Evolutionary conservation across 2,888 invertebrate genomes (phyloP).

Genomic region (Heliconius charithonia): DNA sequence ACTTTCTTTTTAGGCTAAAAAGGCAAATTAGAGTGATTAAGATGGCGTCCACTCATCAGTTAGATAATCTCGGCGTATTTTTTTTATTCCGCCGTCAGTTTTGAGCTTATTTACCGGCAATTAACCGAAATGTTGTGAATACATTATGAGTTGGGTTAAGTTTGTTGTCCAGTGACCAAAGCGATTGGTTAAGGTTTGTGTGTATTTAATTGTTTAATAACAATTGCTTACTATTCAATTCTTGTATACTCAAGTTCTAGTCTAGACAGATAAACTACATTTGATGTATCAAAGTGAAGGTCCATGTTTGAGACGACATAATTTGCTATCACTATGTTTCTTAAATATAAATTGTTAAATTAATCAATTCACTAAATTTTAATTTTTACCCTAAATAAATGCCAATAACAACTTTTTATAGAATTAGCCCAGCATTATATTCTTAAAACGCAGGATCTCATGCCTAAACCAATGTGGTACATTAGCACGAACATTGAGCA

Average conservation of each 20-base stretch:
- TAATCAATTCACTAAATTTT: too few relatives aligned
- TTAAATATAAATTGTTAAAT: too few relatives aligned
- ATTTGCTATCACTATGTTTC: too few relatives aligned
- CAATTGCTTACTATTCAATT: neutral
- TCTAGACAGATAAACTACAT: too few relatives aligned
- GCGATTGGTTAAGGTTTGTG: neutral
- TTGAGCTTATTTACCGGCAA: conserved; percentile 37
- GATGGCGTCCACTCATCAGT: conserved; percentile 38
- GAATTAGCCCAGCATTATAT: too few relatives aligned
- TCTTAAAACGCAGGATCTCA: neutral
- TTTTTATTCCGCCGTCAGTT: conserved; percentile 32
- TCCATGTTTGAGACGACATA: too few relatives aligned
- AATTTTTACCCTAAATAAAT: neutral
- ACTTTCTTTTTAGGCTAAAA: conserved; percentile 33
- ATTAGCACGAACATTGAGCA: conserved; percentile 66
- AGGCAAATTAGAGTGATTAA: conserved; percentile 38
- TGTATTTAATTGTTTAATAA: neutral
- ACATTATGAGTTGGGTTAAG: conserved; percentile 38
- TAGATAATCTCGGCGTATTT: conserved; percentile 38
- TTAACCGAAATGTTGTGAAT: conserved; percentile 40
- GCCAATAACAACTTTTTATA: neutral
- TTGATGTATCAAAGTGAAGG: too few relatives aligned
- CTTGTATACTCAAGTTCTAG: too few relatives aligned
- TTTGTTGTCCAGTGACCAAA: neutral
- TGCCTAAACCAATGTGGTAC: conserved; percentile 52